Evolutionary conservation across 2,113 vertebrate species (phyloP).

Genomic region (Labeo rohita): DNA sequence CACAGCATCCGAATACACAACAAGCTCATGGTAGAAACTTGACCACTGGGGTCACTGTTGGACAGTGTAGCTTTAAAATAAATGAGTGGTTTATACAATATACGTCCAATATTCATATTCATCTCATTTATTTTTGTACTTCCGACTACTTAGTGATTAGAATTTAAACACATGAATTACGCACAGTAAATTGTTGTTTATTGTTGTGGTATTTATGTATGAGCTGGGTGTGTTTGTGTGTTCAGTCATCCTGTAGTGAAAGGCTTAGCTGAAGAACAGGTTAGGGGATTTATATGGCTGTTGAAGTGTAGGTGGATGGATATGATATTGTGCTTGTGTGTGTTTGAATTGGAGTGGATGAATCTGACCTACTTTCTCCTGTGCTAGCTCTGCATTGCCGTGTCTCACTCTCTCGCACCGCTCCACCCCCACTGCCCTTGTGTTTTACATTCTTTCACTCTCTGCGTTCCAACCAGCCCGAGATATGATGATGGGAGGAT

Average conservation of each 20-base stretch:
- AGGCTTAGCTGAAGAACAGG: slow-evolving; percentile 2
- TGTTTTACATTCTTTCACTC: slow-evolving; percentile 34
- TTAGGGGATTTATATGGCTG: slow-evolving; percentile 32
- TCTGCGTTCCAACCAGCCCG: slow-evolving; percentile 19
- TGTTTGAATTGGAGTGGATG: slow-evolving; percentile 29
- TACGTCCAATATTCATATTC: background rate
- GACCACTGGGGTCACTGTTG: background rate
- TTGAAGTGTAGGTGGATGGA: slow-evolving; percentile 50
- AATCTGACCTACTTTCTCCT: slow-evolving; percentile 61
- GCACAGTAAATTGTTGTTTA: background rate
- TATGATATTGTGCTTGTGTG: slow-evolving; percentile 27
- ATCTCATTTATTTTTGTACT: background rate
- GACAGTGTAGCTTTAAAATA: background rate
- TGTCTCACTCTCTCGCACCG: background rate
- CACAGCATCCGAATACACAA: background rate
- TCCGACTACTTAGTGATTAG: background rate
- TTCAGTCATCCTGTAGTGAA: slow-evolving; percentile 34
- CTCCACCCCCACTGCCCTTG: slow-evolving; percentile 35
- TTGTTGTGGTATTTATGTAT: background rate
- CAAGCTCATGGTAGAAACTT: background rate
- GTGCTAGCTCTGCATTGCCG: slow-evolving; percentile 41
- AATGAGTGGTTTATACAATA: background rate
- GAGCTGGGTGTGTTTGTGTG: slow-evolving; percentile 16
- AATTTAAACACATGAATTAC: background rate
- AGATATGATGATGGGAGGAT: background rate